Conservation (phyloP, 2,797 vertebrate species). For the Calcarius lapponicus region DNA sequence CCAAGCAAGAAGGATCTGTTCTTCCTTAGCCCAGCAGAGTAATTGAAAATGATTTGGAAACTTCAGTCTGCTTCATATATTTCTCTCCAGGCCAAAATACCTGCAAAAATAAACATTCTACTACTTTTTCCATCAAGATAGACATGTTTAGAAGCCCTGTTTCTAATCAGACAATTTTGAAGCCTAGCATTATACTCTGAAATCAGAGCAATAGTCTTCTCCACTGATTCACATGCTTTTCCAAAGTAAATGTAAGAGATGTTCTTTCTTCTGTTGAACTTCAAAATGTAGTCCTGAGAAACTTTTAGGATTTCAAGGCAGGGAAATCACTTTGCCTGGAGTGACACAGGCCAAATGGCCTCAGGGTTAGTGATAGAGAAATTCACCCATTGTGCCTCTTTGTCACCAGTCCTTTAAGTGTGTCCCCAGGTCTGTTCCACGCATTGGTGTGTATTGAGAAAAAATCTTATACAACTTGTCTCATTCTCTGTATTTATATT, state of each 20-base stretch:
- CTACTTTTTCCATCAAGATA: not conserved
- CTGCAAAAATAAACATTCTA: constrained; percentile 3
- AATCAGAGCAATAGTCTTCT: not conserved
- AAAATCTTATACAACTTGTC: not conserved
- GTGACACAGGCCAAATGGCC: not conserved
- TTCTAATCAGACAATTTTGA: not conserved
- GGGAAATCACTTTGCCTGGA: not conserved
- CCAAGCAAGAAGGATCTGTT: constrained; percentile 31
- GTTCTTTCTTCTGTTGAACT: not conserved
- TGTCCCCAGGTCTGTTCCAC: not conserved
- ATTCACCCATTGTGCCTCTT: not conserved
- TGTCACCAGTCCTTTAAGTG: not conserved
- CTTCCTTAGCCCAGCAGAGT: not conserved
- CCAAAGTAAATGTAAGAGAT: not conserved
- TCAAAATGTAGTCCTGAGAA: not conserved
- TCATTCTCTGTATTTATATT: not conserved
- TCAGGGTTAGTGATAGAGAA: not conserved
- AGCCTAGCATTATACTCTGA: not conserved
- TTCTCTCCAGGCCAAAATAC: constrained; percentile 7
- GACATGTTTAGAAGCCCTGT: not conserved
- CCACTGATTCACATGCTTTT: not conserved
- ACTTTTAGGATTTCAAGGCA: not conserved
- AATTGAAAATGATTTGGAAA: constrained; percentile 15
- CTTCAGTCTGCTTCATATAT: not conserved
- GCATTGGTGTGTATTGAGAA: not conserved